These are phyloP conservation scores for Mizuhopecten yessoensis DNA, from an alignment of 1,140 invertebrate genomes.

Conservation along the genomic window DNA sequence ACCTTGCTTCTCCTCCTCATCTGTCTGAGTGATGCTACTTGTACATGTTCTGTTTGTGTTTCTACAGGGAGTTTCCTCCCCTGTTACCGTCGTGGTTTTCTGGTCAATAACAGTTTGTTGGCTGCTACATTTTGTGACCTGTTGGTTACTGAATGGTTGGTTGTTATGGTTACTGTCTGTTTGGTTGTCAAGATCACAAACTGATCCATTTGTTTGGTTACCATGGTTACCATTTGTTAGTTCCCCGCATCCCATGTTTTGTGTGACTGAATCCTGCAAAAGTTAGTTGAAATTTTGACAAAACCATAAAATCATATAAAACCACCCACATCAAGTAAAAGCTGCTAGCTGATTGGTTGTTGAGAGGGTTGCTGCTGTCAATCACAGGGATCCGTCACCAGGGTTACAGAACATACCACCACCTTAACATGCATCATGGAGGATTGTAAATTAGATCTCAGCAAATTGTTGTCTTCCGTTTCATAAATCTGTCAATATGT, in stretches of 20 bases:
- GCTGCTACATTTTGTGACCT: background rate
- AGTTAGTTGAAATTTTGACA: background rate
- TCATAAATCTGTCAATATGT: background rate
- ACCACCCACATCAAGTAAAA: background rate
- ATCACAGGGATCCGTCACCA: constrained; percentile 24
- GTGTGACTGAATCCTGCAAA: constrained; percentile 11
- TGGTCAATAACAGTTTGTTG: background rate
- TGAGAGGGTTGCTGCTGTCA: background rate
- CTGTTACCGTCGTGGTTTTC: background rate
- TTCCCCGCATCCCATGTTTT: constrained; percentile 4
- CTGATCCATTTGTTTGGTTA: background rate
- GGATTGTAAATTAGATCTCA: background rate
- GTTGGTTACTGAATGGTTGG: background rate
- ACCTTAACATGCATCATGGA: background rate
- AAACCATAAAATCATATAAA: background rate
- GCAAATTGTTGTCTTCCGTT: background rate
- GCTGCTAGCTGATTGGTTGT: constrained; percentile 36
- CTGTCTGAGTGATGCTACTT: background rate
- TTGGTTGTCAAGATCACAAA: background rate
- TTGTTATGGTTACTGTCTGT: constrained; percentile 6
- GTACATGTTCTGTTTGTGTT: background rate
- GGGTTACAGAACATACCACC: background rate
- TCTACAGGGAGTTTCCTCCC: background rate
- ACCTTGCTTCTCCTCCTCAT: background rate
- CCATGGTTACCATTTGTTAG: constrained; percentile 25